Conservation (phyloP, 2,888 invertebrate genomes). For the Tuberolachnus salignus region DNA sequence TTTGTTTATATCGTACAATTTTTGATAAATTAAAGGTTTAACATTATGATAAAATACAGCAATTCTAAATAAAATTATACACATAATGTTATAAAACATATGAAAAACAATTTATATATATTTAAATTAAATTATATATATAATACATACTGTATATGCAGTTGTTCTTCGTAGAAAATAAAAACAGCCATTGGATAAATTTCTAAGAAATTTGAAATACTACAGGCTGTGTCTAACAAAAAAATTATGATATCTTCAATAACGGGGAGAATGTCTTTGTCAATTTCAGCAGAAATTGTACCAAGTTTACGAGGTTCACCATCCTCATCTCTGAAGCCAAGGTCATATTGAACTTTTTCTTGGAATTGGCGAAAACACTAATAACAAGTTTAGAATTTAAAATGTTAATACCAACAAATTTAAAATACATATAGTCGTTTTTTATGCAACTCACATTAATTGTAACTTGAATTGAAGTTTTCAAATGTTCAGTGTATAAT, state of each 20-base stretch:
- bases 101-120: neutral
- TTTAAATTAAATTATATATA: neutral
- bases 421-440: constrained; percentile 3
- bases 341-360: constrained; percentile 45
- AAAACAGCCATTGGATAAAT: constrained; percentile 68
- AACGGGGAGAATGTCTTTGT: neutral
- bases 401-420: constrained; percentile 26
- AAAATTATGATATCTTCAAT: constrained; percentile 42
- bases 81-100: neutral
- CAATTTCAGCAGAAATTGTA: constrained; percentile 6
- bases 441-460: constrained; percentile 58
- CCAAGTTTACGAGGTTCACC: neutral
- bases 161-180: constrained; percentile 68
- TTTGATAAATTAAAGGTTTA: constrained; percentile 38
- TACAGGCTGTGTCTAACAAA: constrained; percentile 73
- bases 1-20: constrained; percentile 21
- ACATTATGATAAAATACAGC: constrained; percentile 45
- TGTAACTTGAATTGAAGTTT: constrained; percentile 58
- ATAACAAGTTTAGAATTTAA: neutral
- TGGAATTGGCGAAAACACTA: constrained; percentile 48
- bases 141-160: constrained; percentile 64
- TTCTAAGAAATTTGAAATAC: constrained; percentile 73
- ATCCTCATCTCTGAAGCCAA: constrained; percentile 10
- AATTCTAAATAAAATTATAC: constrained; percentile 20
- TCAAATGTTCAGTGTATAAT: constrained; percentile 60